Evolutionary conservation across 2,888 invertebrate species (phyloP).

Genomic region (Nymphalis c-album): DNA sequence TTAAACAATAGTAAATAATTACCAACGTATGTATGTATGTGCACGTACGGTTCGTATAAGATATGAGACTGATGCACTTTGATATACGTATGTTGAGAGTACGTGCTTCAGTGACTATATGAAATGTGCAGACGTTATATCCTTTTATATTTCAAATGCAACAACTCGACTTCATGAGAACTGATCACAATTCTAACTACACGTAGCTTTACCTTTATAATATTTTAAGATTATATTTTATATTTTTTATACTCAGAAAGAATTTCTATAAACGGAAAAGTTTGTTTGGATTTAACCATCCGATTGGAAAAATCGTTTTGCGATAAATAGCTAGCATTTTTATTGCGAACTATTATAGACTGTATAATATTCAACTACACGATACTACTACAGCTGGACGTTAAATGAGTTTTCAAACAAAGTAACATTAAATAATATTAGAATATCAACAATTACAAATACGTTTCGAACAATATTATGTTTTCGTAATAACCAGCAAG

Average conservation of each 20-base stretch:
- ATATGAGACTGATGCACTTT: slow-evolving; percentile 9
- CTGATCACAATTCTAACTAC: not conserved
- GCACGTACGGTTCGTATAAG: slow-evolving; percentile 14
- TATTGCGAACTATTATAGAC: no score
- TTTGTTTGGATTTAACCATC: no score
- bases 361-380: not conserved
- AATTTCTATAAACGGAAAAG: no score
- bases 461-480: not conserved
- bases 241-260: no score
- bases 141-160: slow-evolving; percentile 12
- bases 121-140: slow-evolving; percentile 6
- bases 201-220: not conserved
- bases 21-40: slow-evolving; percentile 9
- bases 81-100: not conserved
- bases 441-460: slow-evolving; percentile 7
- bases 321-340: no score
- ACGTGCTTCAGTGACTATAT: slow-evolving; percentile 18
- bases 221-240: not conserved
- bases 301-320: no score
- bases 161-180: not conserved
- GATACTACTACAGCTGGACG: not conserved
- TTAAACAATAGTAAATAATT: slow-evolving; percentile 17
- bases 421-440: not conserved
- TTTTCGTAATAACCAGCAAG: slow-evolving; percentile 23
- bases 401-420: not conserved